Base-by-base conservation (phyloP, 2,797 vertebrate genomes). In the Lithobates sylvaticus region DNA sequence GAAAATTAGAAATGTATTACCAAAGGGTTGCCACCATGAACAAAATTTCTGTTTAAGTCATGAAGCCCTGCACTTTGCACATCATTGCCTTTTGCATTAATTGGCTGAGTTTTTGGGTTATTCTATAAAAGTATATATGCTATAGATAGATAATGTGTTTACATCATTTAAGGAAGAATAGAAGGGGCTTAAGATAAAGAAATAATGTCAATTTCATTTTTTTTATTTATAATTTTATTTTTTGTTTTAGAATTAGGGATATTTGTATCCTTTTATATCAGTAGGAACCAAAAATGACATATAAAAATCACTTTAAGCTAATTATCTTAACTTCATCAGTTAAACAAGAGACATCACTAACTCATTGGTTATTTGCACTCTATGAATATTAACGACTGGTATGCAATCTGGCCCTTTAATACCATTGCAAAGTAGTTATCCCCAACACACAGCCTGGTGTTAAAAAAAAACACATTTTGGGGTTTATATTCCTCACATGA, bases 401-500 rank as follows among this genome's bases (percentile, higher is more conserved):
- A 26, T 10, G 58, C 65, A 65, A 78, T 65, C 34, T 65, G 10
- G 4, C 72, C 23, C 34, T 21, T 36, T 39, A 54, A 18, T 67
- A 61, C 54, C 21, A 61, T 21, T 7, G 27, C 26, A 80, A 80
- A 26, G 67, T 67, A 70, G 42, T 27, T 16, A 67, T 47, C 64
- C 39, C 77, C 42, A 39, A 16, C 13, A 80, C 54, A 84, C 32
- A 71, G 39, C 27, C 50, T 27, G 77, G 58, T 70, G 47, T 61
- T 18, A 23, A 36, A 94, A 95, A 95, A 95, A 93, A 93, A 95
- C 93, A 94, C 90, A 95, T 94, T 93, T 93, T 88, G 71, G 94
- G 69, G 93, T 95, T 96, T 94, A 93, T 94, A 93, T 96, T 92
- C 93, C 95, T 95, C 95, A 93, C 95, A 96, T 97, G 96, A 94